Base-by-base conservation (phyloP, 2,888 invertebrate genomes). In the Noctua janthe region DNA sequence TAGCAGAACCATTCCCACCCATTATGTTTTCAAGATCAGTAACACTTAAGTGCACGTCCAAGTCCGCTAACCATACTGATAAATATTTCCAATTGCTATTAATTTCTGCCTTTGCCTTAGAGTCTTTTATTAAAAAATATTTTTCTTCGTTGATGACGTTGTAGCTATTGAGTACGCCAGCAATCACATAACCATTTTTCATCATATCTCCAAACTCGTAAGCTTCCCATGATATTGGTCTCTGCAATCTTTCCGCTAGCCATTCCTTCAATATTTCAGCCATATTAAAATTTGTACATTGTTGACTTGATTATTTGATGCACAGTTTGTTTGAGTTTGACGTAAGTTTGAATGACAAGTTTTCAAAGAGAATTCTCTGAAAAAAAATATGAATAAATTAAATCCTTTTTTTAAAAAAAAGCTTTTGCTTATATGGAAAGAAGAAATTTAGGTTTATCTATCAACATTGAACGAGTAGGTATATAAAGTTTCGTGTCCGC, bases 201-300 rank as follows among this genome's bases (percentile, higher is more conserved):
- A 97, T 97, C 90, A 97, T 95, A 56, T 94, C 93, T 47, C 97
- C 97, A 90, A 98, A 97, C 56, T 96, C 95, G 62, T 97, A 95
- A 0, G 97, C 95, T 62, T 96, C 95, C 94, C 97, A 96, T 89
- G 97, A 96, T 76, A 98, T 95, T 20, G 97, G 94, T 74, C 96
- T 92, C 35, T 97, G 97, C 51, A 98, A 91, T 82, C 97, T 94
- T 81, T 97, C 96, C 56, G 97, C 95, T 43, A 98, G 91, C 98
- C 98, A 98, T 90, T 97, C 96, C 91, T 97, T 97, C 86, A 98
- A 94, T 90, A 97, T 95, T 92, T 97, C 97, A 81, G 97, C 97
- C 98, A 98, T 98, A 62, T 7, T 77, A 29, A 23, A 81, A 56
- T 72, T 76, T 64, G 15, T 81, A 67, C 51, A 71, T 59, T 59